Evolutionary conservation across 1,140 invertebrate genomes (phyloP), one percentile per base, ranked within the genome.

Genomic region (Antheraea mylitta): DNA sequence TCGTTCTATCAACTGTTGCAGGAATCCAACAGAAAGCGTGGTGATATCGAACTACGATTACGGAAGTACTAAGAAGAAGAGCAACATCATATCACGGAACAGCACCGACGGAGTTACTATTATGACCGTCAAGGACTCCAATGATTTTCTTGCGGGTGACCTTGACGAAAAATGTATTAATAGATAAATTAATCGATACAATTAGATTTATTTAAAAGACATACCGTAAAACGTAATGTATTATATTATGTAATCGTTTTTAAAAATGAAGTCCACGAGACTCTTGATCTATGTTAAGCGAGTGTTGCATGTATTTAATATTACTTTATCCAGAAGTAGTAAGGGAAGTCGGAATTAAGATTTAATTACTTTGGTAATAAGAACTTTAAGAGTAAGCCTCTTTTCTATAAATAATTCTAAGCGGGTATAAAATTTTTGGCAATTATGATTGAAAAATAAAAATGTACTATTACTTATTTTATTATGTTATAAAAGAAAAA

Each of bases 31-130:
- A 81, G 90, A 90, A 68, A 92, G 90, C 70, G 85, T 92, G 45
- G 90, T 92, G 22, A 92, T 92, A 76, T 92, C 90, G 6, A 92
- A 92, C 80, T 92, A 90, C 81, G 87, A 92, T 67, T 90, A 92
- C 72, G 85, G 86, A 74, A 90, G 80, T 67, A 85, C 83, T 66
- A 92, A 90, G 74, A 92, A 92, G 79, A 92, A 92, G 66, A 89
- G 80, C 69, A 85, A 89, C 69, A 85, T 90, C 45, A 89, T 90
- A 68, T 80, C 84, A 3, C 79, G 89, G 64, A 87, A 87, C 78
- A 91, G 22, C 58, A 22, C 79, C 4, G 89, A 91, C 59, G 89
- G 87, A 0, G 89, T 91, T 69, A 91, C 88, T 60, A 89, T 90
- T 30, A 85, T 91, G 82, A 86, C 87, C 5, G 80, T 92, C 10